These are phyloP conservation scores for Tryphoninae sp. DNA, from an alignment of 2,888 invertebrate species.

Conservation along the genomic window DNA sequence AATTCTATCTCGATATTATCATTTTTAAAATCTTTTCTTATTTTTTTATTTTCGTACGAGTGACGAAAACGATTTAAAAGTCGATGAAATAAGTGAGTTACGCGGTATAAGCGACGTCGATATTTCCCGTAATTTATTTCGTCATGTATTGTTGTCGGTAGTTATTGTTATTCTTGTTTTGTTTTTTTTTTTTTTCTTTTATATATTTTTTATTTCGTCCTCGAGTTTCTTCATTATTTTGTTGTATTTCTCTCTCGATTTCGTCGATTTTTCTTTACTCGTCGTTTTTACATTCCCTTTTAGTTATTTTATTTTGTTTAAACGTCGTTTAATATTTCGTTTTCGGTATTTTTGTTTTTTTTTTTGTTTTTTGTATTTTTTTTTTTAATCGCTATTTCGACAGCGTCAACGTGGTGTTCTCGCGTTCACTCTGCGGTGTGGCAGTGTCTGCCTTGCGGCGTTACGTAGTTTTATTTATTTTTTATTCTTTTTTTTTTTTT, in stretches of 20 bases:
- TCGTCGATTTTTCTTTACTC: neutral
- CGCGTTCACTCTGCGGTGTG: conserved; percentile 76
- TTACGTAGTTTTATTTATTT: conserved; percentile 69
- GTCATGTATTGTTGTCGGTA: conserved; percentile 26
- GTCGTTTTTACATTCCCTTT: conserved; percentile 6
- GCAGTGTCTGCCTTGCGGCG: conserved; percentile 80
- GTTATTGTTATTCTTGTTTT: conserved; percentile 5
- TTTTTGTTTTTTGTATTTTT: conserved; percentile 34
- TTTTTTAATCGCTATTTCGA: conserved; percentile 56
- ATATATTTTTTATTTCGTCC: conserved; percentile 9
- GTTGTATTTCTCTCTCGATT: conserved; percentile 27
- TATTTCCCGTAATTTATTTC: conserved; percentile 33
- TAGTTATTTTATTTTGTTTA: neutral
- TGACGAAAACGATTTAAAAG: conserved; percentile 40
- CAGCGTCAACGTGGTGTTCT: conserved; percentile 69
- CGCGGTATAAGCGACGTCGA: conserved; percentile 26
- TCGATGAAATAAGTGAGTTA: conserved; percentile 44
- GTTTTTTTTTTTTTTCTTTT: conserved; percentile 5
- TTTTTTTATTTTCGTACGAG: neutral
- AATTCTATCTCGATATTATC: conserved; percentile 18
- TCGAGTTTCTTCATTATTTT: neutral
- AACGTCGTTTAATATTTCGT: conserved; percentile 4
- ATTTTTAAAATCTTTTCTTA: neutral
- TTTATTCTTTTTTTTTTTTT: conserved; percentile 37
- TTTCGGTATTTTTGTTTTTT: conserved; percentile 33